phyloP scores from a whole-genome alignment of 2,888 invertebrate species.

The Rotaria macrura region DNA sequence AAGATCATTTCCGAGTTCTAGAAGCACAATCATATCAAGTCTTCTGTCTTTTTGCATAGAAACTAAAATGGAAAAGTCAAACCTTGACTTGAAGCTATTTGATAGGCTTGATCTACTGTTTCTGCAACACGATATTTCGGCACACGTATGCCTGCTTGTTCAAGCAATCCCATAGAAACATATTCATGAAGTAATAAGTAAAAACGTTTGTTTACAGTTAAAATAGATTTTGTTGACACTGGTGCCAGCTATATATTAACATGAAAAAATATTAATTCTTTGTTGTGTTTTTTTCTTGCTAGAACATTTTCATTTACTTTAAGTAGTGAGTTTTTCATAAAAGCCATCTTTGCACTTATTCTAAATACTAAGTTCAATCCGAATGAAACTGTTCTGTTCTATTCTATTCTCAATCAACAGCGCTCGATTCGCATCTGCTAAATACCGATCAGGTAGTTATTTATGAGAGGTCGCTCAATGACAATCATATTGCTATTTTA shows the following conservation, averaged over 20 bases:
- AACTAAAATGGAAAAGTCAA: background rate
- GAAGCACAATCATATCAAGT: background rate
- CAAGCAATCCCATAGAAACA: constrained; percentile 75
- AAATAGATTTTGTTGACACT: background rate
- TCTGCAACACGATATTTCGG: constrained; percentile 81
- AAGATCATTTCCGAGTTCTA: constrained; percentile 43
- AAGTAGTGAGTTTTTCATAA: background rate
- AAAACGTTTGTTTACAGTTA: constrained; percentile 45
- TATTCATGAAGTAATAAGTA: constrained; percentile 87
- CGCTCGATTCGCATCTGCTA: background rate
- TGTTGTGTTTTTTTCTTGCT: background rate
- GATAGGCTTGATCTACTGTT: constrained; percentile 67
- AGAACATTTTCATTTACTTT: background rate
- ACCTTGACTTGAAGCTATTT: constrained; percentile 59
- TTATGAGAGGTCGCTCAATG: background rate
- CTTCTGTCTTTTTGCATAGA: too few relatives aligned
- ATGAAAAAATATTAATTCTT: background rate
- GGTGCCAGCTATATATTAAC: background rate
- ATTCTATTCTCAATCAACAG: too few relatives aligned
- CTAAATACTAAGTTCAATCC: background rate
- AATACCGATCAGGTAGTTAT: background rate
- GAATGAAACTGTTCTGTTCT: background rate
- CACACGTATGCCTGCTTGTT: constrained; percentile 73
- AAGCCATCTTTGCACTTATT: background rate
- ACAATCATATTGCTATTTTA: background rate